These are phyloP conservation scores for Lepeophtheirus nordmannii DNA, from an alignment of 2,888 invertebrate species.

Conservation along the genomic window DNA sequence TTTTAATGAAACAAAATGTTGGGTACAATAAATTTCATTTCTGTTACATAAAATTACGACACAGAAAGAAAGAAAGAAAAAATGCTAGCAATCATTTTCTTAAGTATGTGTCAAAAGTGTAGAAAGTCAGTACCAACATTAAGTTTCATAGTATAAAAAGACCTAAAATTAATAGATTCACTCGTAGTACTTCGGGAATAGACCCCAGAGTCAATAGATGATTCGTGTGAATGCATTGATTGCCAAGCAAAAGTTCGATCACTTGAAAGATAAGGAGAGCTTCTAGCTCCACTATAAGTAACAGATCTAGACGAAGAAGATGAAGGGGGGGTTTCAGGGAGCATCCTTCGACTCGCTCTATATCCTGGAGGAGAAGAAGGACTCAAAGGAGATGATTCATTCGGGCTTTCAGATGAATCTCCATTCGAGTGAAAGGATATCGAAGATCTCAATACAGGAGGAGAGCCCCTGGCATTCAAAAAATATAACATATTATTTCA, in stretches of 20 bases:
- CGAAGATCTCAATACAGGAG: background rate
- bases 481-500: background rate
- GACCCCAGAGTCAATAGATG: constrained; percentile 20
- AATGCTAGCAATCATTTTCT: too few relatives aligned
- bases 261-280: background rate
- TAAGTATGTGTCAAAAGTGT: too few relatives aligned
- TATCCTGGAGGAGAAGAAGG: constrained; percentile 5
- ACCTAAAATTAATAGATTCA: constrained; percentile 13
- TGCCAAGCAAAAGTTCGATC: constrained; percentile 10
- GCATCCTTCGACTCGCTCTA: constrained; percentile 10
- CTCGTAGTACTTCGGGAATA: constrained; percentile 21
- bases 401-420: background rate
- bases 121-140: too few relatives aligned
- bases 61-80: too few relatives aligned
- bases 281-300: background rate
- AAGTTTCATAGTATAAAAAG: background rate
- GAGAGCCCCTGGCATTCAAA: background rate
- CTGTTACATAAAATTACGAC: too few relatives aligned
- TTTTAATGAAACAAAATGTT: too few relatives aligned
- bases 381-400: background rate
- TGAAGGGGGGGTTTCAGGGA: constrained; percentile 21
- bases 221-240: constrained; percentile 12
- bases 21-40: too few relatives aligned
- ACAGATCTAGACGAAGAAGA: constrained; percentile 2
- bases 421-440: background rate